phyloP scores from a whole-genome alignment of 1,140 invertebrate genomes.

The Cydia amplana region DNA sequence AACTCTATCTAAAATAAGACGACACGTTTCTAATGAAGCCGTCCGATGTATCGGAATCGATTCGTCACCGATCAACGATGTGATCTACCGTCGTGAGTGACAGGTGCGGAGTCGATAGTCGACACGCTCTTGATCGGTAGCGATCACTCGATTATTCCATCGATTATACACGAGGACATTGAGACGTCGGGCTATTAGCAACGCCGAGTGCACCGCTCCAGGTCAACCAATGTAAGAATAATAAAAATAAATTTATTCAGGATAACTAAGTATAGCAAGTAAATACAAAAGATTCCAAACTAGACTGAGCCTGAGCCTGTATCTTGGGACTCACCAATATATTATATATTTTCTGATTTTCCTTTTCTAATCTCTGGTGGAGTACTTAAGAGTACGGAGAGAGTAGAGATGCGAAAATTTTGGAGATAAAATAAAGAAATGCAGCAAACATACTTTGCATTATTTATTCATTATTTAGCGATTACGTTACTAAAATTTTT shows the following conservation, averaged over 20 bases:
- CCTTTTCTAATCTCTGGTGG: too few species aligned
- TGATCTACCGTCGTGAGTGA: conserved; percentile 68
- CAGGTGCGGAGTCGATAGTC: conserved; percentile 60
- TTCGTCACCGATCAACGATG: conserved; percentile 71
- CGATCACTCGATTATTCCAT: conserved; percentile 53
- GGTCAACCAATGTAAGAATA: background rate
- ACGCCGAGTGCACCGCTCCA: conserved; percentile 29
- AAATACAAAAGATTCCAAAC: too few species aligned
- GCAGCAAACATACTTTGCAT: too few species aligned
- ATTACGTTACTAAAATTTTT: too few species aligned
- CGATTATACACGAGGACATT: conserved; percentile 66
- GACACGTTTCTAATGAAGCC: conserved; percentile 67
- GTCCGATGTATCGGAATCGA: conserved; percentile 66
- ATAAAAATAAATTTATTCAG: too few species aligned
- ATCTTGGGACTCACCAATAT: too few species aligned
- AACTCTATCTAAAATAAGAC: conserved; percentile 42
- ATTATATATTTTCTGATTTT: background rate
- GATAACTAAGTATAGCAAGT: too few species aligned
- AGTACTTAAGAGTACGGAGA: too few species aligned
- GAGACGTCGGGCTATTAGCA: conserved; percentile 36
- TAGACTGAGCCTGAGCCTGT: too few species aligned
- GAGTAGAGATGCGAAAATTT: too few species aligned
- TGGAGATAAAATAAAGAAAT: too few species aligned
- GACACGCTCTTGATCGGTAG: conserved; percentile 61
- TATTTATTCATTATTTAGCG: too few species aligned